These are phyloP conservation scores for Pteromalus puparum DNA, from an alignment of 1,140 invertebrate species.

Conservation along the genomic window DNA sequence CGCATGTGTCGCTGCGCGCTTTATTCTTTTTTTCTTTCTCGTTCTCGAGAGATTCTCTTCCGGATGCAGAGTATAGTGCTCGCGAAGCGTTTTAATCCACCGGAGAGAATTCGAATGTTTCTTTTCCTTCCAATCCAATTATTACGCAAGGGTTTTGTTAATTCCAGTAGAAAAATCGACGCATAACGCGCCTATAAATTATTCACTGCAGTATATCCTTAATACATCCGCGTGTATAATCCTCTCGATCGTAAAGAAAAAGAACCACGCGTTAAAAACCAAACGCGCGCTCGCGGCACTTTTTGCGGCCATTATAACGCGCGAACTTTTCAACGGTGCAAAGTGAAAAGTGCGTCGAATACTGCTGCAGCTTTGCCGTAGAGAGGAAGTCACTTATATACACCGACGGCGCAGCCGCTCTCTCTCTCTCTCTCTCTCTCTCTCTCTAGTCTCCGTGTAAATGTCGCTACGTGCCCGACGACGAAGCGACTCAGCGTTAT, in stretches of 20 bases:
- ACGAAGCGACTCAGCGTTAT: slow-evolving; percentile 72
- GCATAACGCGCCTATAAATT: not conserved
- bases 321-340: slow-evolving; percentile 47
- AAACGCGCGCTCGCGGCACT: not conserved
- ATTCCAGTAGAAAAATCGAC: too few relatives aligned
- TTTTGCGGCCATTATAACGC: not conserved
- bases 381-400: slow-evolving; percentile 14
- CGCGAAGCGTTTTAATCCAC: too few relatives aligned
- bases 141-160: too few relatives aligned
- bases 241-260: slow-evolving; percentile 10
- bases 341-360: slow-evolving; percentile 37
- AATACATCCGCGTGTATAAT: slow-evolving; percentile 9
- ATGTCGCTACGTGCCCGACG: slow-evolving; percentile 71
- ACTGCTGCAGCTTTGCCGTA: too few relatives aligned
- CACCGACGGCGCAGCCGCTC: too few relatives aligned
- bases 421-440: too few relatives aligned
- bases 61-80: too few relatives aligned
- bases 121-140: too few relatives aligned
- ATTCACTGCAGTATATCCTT: not conserved
- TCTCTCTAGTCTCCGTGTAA: slow-evolving; percentile 62
- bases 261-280: not conserved
- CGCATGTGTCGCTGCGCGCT: too few relatives aligned
- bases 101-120: too few relatives aligned
- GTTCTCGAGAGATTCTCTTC: not conserved
- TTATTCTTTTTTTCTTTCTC: slow-evolving; percentile 10